A percentile compares a stretch with the other conserved stretches of the same genome.
Conservation (phyloP, 1,140 invertebrate genomes). For the Drosophila insularis region DNA sequence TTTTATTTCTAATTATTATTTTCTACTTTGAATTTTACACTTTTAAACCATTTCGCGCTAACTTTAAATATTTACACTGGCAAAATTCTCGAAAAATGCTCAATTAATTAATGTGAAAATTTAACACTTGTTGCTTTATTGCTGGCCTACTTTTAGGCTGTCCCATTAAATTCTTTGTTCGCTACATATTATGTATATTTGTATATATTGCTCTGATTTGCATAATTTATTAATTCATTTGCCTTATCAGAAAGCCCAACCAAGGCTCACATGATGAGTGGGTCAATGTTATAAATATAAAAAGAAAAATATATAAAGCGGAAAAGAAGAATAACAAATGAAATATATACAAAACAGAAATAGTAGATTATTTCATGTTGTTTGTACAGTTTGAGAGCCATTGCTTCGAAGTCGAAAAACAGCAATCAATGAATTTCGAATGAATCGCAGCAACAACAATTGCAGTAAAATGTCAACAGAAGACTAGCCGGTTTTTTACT, state of each 20-base stretch:
- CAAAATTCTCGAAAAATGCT: not conserved
- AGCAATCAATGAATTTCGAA: conserved; percentile 59
- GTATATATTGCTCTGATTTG: conserved; percentile 26
- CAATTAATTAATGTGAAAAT: too few relatives aligned
- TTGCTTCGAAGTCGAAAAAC: conserved; percentile 32
- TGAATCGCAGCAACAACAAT: conserved; percentile 46
- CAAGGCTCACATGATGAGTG: conserved; percentile 38
- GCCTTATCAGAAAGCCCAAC: conserved; percentile 28
- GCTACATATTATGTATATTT: not conserved
- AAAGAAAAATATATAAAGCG: conserved; percentile 14
- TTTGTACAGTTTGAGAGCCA: conserved; percentile 19
- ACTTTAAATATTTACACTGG: not conserved
- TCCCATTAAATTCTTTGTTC: not conserved
- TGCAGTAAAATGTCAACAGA: conserved; percentile 69
- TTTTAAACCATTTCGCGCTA: too few relatives aligned
- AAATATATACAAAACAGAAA: conserved; percentile 24
- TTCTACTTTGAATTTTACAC: too few relatives aligned
- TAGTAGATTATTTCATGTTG: not conserved
- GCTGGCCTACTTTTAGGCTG: conserved; percentile 55
- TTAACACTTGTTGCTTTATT: not conserved
- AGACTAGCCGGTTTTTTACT: conserved; percentile 42
- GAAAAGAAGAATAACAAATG: conserved; percentile 32
- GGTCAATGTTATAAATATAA: conserved; percentile 56
- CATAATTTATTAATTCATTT: not conserved
- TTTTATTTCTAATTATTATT: too few relatives aligned